Conservation (phyloP, 2,113 vertebrate genomes). For the Clarias macrocephalus region DNA sequence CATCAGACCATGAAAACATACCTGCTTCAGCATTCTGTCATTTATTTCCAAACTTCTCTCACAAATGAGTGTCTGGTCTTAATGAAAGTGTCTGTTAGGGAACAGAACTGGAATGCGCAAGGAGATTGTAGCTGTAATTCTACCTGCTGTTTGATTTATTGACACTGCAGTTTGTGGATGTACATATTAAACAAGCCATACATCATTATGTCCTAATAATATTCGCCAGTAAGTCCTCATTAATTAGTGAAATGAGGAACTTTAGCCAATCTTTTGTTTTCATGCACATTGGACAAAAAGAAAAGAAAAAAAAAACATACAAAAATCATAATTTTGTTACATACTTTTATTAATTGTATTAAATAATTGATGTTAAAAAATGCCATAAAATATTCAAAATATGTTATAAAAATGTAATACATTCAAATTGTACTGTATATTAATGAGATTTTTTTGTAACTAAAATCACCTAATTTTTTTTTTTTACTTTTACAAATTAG, state of each 20-base stretch:
- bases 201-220: neutral
- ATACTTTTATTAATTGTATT: no score
- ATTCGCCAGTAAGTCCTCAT: neutral
- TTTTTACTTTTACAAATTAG: neutral
- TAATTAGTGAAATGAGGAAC: neutral
- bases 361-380: no score
- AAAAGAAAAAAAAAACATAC: no score
- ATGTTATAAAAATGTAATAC: no score
- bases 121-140: neutral
- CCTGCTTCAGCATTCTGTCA: slow-evolving; percentile 3
- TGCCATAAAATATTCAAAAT: no score
- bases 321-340: no score
- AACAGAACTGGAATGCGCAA: neutral
- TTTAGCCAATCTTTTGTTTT: neutral
- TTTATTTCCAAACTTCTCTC: neutral
- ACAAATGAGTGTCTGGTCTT: neutral
- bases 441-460: no score
- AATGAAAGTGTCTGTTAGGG: slow-evolving; percentile 9
- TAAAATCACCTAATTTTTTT: neutral
- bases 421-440: no score
- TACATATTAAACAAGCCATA: slow-evolving; percentile 4
- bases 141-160: slow-evolving; percentile 5
- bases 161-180: neutral
- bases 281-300: no score
- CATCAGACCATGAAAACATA: neutral